Evolutionary conservation across 2,113 vertebrate genomes (phyloP).

Genomic region (Andinoacara biseriatus): DNA sequence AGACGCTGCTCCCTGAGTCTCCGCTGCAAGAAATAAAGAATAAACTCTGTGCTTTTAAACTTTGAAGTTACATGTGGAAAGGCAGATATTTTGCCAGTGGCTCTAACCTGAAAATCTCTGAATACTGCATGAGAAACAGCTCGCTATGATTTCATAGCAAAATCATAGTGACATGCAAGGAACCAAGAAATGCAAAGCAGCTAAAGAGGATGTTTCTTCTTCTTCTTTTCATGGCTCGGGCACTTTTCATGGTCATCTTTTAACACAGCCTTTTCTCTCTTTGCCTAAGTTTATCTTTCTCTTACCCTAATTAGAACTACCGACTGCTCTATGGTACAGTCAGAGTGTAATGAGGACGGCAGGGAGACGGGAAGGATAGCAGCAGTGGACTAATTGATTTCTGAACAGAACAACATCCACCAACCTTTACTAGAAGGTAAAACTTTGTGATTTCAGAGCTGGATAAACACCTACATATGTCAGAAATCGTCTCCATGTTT

Average conservation of each 20-base stretch:
- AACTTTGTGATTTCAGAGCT: neutral
- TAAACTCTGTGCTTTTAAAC: constrained; percentile 32
- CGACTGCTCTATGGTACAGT: neutral
- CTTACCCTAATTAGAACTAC: neutral
- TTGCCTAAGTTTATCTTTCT: neutral
- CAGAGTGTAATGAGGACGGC: neutral
- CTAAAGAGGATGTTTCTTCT: neutral
- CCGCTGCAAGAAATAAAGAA: neutral
- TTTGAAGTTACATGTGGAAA: constrained; percentile 28
- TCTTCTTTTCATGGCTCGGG: neutral
- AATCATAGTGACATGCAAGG: constrained; percentile 16
- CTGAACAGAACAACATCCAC: constrained; percentile 1
- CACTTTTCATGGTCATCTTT: neutral
- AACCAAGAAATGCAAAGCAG: constrained; percentile 19
- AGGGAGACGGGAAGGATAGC: neutral
- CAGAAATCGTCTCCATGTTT: constrained; percentile 31
- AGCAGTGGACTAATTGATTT: constrained; percentile 13
- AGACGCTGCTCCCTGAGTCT: neutral
- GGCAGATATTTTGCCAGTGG: constrained; percentile 49
- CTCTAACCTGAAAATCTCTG: constrained; percentile 42
- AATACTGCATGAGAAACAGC: constrained; percentile 41
- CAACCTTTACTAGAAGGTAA: neutral
- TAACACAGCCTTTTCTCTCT: neutral
- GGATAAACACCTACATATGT: neutral
- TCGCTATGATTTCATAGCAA: constrained; percentile 29